Base-by-base conservation (phyloP, 2,797 vertebrate species). In the Hippocampus kuda region DNA sequence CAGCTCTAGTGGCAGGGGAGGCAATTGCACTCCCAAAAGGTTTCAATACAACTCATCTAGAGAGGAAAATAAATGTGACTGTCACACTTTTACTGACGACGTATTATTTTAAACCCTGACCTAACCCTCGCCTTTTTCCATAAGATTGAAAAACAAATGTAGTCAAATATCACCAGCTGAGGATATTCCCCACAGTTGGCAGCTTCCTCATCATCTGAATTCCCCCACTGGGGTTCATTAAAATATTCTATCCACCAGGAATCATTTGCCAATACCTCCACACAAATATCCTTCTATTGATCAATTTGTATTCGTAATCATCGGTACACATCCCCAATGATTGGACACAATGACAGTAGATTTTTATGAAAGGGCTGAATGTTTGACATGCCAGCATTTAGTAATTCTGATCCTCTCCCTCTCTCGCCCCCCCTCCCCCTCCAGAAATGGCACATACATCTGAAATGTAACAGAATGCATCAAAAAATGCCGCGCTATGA, bases 401-500 rank as follows among this genome's bases (percentile, higher is more conserved):
- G 82, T 81, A 61, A 66, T 66, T 68, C 65, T 4, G 42, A 70
- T 72, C 51, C 62, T 20, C 56, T 69, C 59, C 75, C 84, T 80
- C 24, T 27, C 44, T 9, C n/a, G n/a, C 38, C 27, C 41, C 13
- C 5, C 5, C 30, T 0, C 30, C 24, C 4, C 41, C 5, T 9
- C 69, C 76, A 85, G 78, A 90, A 89, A 78, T 91, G 69, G 22
- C 90, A 90, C 73, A 27, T 77, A 74, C 46, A 68, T 87, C 73
- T 82, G 83, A 89, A 92, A 91, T 88, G 84, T 91, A 88, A 88
- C 90, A 87, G 83, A 79, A 84, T 71, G 72, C 83, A 77, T 88
- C 38, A 68, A 68, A 79, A 89, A 89, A 87, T 84, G 78, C 71
- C 57, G 76, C 66, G 72, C 74, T 69, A 72, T 64, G 73, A 79